Evolutionary conservation across 2,888 invertebrate genomes (phyloP), one percentile per base, ranked within the genome.

Genomic region (Philereme vetulata): DNA sequence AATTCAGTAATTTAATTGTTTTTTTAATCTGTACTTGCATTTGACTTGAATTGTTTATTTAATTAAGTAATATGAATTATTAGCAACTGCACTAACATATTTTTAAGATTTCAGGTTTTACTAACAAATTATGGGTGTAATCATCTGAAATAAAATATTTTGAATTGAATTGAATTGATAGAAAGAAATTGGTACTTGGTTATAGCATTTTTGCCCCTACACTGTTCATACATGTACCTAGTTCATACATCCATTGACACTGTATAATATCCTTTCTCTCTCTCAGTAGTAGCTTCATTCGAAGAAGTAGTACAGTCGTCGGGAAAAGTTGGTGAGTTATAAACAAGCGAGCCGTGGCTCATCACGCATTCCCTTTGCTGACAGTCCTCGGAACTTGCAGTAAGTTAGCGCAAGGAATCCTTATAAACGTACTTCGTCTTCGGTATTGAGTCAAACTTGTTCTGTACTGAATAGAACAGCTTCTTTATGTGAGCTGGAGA

Each of bases 351-450:
- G 51, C 70, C 72, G 67, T 70, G 67, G 66, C 77, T 85, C 83
- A 85, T 86, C 80, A 76, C 65, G 72, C 76, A 87, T 87, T 86
- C 86, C 76, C 80, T 86, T 86, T 86, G 81, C 73, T 56, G 71
- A 58, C 58, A 57, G 48, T 33, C 38, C 38, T 38, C 49, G 10
- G 4, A 7, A 11, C 53, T 33, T 38, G 8, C 34, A 32, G 52
- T n/a, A 8, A 9, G 42, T 33, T 6, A 48, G 38, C 53, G 56
- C 69, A 75, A 75, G 72, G 72, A 72, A 72, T 71, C 72, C 52
- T 63, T 54, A 21, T 21, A 21, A 21, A 21, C 21, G 21, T 21
- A 21, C 21, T 21, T 21, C 21, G 21, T 21, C 21, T 2, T 21
- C 21, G 21, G 21, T 21, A 21, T 21, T 21, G 21, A 21, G 2